These are phyloP conservation scores for Numenius arquata DNA, from an alignment of 2,113 vertebrate genomes.

Conservation along the genomic window DNA sequence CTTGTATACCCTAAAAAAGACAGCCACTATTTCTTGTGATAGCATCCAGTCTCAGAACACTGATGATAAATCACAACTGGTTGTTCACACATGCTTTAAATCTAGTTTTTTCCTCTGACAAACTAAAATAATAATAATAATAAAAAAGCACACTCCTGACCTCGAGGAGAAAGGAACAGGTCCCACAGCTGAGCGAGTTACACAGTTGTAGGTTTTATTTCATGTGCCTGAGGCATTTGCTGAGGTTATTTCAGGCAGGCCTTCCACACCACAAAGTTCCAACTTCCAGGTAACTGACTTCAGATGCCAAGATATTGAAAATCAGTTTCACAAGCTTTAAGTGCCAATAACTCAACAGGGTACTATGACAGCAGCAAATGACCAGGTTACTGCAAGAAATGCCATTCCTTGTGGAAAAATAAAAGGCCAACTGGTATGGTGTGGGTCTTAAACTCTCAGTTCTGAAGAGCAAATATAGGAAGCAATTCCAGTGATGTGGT, in stretches of 20 bases:
- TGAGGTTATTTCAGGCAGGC: not conserved
- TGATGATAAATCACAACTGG: not conserved
- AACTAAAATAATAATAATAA: not conserved
- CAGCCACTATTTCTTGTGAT: not conserved
- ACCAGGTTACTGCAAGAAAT: not conserved
- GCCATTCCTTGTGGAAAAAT: not conserved
- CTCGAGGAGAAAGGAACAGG: not conserved
- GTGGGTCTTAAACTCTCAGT: not conserved
- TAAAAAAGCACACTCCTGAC: not conserved
- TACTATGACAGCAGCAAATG: not conserved
- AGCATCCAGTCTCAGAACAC: not conserved
- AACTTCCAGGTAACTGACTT: not conserved
- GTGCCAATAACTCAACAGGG: not conserved
- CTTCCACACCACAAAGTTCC: not conserved
- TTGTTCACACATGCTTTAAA: not conserved
- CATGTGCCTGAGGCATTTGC: not conserved
- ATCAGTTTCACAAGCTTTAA: not conserved
- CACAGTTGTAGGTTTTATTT: not conserved
- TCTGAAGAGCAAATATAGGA: not conserved
- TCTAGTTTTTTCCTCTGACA: not conserved
- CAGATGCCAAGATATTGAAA: not conserved
- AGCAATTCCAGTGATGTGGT: not conserved
- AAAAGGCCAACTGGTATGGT: not conserved
- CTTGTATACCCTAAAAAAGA: not conserved
- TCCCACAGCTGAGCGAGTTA: not conserved